These are phyloP conservation scores for Empis stercorea DNA, from an alignment of 2,888 invertebrate genomes.

Conservation along the genomic window DNA sequence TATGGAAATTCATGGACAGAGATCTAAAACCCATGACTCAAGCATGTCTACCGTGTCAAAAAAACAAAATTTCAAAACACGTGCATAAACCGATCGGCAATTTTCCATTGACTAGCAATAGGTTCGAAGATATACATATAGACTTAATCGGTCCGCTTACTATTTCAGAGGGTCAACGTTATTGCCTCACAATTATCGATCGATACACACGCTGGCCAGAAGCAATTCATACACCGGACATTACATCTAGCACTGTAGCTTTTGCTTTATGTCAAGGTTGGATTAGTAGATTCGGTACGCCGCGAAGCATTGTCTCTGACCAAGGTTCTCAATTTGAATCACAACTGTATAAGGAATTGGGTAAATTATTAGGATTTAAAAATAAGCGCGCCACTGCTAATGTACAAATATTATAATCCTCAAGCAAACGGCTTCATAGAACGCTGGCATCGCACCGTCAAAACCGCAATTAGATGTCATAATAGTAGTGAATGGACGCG, in stretches of 20 bases:
- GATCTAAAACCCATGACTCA: neutral
- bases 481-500: neutral
- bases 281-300: slow-evolving; percentile 32
- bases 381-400: slow-evolving; percentile 20
- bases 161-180: slow-evolving; percentile 10
- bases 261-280: slow-evolving; percentile 24
- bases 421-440: slow-evolving; percentile 30
- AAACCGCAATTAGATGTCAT: slow-evolving; percentile 11
- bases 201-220: slow-evolving; percentile 16
- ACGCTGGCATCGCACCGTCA: slow-evolving; percentile 30
- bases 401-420: slow-evolving; percentile 30
- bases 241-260: slow-evolving; percentile 16
- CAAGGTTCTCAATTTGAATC: slow-evolving; percentile 28
- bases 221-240: slow-evolving; percentile 14
- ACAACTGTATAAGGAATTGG: slow-evolving; percentile 18
- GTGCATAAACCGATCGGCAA: neutral
- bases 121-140: neutral
- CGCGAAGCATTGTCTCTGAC: slow-evolving; percentile 26
- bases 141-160: neutral
- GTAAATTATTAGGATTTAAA: slow-evolving; percentile 18
- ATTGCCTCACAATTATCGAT: slow-evolving; percentile 21
- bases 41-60: neutral
- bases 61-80: neutral
- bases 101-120: neutral
- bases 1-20: neutral